These are phyloP conservation scores for Drosophila tanythrix DNA, from an alignment of 2,888 invertebrate species.

Conservation along the genomic window DNA sequence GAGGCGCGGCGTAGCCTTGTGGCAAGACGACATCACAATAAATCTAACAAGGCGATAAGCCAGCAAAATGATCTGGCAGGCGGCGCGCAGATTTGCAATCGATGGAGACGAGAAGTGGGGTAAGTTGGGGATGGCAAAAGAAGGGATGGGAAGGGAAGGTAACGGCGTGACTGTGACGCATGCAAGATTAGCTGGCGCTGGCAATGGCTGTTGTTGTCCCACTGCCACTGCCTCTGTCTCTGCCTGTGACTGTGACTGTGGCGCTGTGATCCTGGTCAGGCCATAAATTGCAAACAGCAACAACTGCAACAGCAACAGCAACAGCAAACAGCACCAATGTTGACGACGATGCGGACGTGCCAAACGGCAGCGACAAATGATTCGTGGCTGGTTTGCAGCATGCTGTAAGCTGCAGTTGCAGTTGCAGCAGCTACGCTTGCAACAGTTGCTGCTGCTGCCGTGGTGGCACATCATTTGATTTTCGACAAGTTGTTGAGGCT, in stretches of 20 bases:
- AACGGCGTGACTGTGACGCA: slow-evolving; percentile 76
- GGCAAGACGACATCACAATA: slow-evolving; percentile 74
- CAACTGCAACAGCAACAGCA: slow-evolving; percentile 18
- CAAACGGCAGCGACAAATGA: slow-evolving; percentile 77
- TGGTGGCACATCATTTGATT: slow-evolving; percentile 81
- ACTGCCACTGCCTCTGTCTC: neutral
- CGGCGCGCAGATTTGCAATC: slow-evolving; percentile 47
- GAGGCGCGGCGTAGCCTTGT: slow-evolving; percentile 29
- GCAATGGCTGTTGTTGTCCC: slow-evolving; percentile 43
- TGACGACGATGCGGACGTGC: slow-evolving; percentile 74
- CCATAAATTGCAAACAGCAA: slow-evolving; percentile 71
- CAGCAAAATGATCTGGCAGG: slow-evolving; percentile 48
- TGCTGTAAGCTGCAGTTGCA: slow-evolving; percentile 24
- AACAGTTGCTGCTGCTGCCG: slow-evolving; percentile 21
- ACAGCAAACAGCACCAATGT: slow-evolving; percentile 32
- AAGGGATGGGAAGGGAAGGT: neutral
- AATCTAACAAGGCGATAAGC: slow-evolving; percentile 67
- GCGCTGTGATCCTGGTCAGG: slow-evolving; percentile 76
- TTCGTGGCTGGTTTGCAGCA: slow-evolving; percentile 66
- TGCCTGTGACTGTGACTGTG: slow-evolving; percentile 51
- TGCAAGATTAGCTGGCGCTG: slow-evolving; percentile 76
- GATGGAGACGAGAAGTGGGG: slow-evolving; percentile 16
- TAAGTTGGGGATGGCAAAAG: neutral
- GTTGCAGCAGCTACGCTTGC: slow-evolving; percentile 10
- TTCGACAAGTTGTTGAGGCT: slow-evolving; percentile 79